A percentile compares a stretch with the other conserved stretches of the same genome.
These are phyloP conservation scores for Scatophagus argus DNA, from an alignment of 2,113 vertebrate genomes.

Conservation along the genomic window DNA sequence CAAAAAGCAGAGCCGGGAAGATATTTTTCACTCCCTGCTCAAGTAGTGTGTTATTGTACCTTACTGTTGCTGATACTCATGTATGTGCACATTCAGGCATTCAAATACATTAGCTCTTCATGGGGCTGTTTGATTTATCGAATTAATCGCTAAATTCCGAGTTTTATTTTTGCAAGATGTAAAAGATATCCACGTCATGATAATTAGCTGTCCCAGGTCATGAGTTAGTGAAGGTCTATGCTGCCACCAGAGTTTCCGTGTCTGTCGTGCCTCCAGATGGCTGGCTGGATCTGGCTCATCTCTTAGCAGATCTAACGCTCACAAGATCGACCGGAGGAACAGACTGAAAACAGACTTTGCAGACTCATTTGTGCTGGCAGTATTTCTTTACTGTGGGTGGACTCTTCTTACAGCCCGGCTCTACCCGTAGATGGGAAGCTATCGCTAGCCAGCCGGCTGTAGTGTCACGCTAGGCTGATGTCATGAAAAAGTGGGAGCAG, in stretches of 20 bases:
- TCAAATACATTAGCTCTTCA: background rate
- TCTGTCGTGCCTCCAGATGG: background rate
- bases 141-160: background rate
- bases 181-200: background rate
- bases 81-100: background rate
- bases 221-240: no score
- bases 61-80: background rate
- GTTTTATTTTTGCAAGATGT: background rate
- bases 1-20: background rate
- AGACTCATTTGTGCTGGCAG: background rate
- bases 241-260: background rate
- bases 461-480: background rate
- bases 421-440: background rate
- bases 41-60: background rate
- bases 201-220: background rate
- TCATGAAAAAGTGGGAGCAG: background rate
- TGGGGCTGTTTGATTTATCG: background rate
- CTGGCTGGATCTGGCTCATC: background rate
- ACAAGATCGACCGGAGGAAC: background rate
- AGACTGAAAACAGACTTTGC: background rate
- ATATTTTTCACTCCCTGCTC: background rate
- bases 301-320: background rate
- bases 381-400: background rate
- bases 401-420: background rate
- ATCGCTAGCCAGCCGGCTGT: background rate